Base-by-base conservation (phyloP, 2,113 vertebrate species). In the Nymphicus hollandicus region DNA sequence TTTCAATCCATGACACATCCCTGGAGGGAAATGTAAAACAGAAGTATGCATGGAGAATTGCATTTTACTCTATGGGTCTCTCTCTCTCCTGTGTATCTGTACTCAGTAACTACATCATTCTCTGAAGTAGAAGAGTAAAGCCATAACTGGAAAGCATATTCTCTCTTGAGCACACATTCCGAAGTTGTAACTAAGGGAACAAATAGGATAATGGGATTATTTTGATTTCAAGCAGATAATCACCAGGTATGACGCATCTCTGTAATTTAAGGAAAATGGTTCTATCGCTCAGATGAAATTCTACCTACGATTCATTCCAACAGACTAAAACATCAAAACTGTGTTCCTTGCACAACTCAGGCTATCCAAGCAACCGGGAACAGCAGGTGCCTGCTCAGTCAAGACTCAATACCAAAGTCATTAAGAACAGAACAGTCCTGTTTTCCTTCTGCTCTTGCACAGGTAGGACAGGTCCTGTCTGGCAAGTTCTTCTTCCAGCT, bases 161-260 rank as follows among this genome's bases (percentile, higher is more conserved):
- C 55, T 18, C 88, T 18, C 60, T 69, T 28, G 27, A 92, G 74
- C 24, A 28, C 10, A 39, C 35, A 90, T 66, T 78, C 68, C 55
- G 31, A 69, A 85, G 20, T 24, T 77, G 61, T 46, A 85, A 49
- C 66, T n/a, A 41, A 89, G 53, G 79, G 65, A 94, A 86, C 27
- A 94, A 94, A 83, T 1, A 70, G 35, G 25, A 77, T 91, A 81
- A 93, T 60, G 33, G 88, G 46, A 88, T 96, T 88, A 82, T 69
- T 74, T 70, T 55, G 35, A 74, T 86, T 74, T 55, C 61, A 90
- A 85, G 74, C 9, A 76, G 73, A 64, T 84, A 76, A 94, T 58
- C 50, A 77, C 60, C n/a, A 71, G 63, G 76, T 66, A 77, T 46
- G 37, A 94, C 7, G 17, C 31, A 60, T 28, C 49, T 69, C 85